A percentile compares a stretch with the other conserved stretches of the same genome.
Evolutionary conservation across 2,113 vertebrate species (phyloP).

Genomic region (Nyctibius bracteatus): DNA sequence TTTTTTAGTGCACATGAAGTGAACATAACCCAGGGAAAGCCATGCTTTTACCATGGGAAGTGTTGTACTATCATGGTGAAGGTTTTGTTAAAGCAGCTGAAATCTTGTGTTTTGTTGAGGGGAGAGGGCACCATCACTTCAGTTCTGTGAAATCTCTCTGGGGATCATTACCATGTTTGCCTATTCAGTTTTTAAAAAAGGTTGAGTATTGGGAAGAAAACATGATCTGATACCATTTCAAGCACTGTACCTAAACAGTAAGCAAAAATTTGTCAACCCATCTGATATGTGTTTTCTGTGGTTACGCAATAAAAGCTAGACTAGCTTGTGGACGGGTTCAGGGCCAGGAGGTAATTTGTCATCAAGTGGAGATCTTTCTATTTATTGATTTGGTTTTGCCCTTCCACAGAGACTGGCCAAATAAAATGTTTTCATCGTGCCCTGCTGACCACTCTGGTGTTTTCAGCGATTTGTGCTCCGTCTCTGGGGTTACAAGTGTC

Average conservation of each 20-base stretch:
- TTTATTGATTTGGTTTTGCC: background rate
- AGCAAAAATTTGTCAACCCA: background rate
- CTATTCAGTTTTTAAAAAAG: background rate
- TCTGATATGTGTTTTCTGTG: background rate
- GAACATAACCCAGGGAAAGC: background rate
- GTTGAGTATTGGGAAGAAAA: background rate
- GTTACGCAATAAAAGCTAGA: background rate
- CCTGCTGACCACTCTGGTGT: background rate
- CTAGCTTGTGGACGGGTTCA: background rate
- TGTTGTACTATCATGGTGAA: fast-evolving
- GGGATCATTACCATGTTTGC: background rate
- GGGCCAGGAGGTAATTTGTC: background rate
- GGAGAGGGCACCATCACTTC: background rate
- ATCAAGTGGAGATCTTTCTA: background rate
- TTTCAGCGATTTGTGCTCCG: background rate
- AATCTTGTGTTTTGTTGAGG: background rate
- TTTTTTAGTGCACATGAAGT: background rate
- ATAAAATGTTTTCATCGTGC: background rate
- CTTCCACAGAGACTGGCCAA: background rate
- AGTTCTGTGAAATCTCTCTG: background rate
- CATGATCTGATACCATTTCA: background rate
- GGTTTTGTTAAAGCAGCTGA: background rate
- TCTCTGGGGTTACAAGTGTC: background rate
- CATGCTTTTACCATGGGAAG: background rate
- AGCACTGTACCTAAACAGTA: conserved; percentile 3